Percentiles rank a stretch among this genome's conserved stretches.
Conservation (phyloP, 2,113 vertebrate species). For the Takifugu flavidus region DNA sequence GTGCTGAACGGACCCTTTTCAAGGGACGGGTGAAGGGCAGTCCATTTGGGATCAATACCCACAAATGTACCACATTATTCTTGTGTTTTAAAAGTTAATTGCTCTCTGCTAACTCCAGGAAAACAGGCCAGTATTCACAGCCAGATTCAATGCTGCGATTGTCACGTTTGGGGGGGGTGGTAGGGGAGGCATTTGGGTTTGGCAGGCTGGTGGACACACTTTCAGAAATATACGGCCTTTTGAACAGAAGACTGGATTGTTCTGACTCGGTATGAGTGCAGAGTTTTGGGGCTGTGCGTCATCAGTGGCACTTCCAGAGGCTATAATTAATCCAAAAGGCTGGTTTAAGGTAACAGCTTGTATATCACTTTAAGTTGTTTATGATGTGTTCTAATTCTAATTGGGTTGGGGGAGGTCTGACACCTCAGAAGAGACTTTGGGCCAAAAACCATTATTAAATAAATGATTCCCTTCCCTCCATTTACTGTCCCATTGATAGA, state of each 20-base stretch:
- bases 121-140: constrained; percentile 32
- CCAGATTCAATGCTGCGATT: constrained; percentile 37
- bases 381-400: not conserved
- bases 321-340: constrained; percentile 10
- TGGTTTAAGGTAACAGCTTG: not conserved
- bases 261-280: constrained; percentile 14
- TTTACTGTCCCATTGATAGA: not conserved
- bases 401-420: not conserved
- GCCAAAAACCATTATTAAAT: not conserved
- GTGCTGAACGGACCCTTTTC: too few relatives aligned
- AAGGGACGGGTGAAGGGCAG: too few relatives aligned
- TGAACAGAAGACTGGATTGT: constrained; percentile 24
- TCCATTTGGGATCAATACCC: not conserved
- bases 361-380: constrained; percentile 11
- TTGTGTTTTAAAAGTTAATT: constrained; percentile 15
- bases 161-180: constrained; percentile 15
- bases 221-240: constrained; percentile 8
- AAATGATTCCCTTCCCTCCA: not conserved
- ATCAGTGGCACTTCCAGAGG: constrained; percentile 3
- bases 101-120: not conserved
- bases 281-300: constrained; percentile 5
- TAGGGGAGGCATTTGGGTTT: not conserved
- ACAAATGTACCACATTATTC: constrained; percentile 17
- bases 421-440: not conserved
- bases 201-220: constrained; percentile 17